A percentile compares a stretch with the other conserved stretches of the same genome.
phyloP scores from a whole-genome alignment of 2,113 vertebrate species.

The Bufo gargarizans region DNA sequence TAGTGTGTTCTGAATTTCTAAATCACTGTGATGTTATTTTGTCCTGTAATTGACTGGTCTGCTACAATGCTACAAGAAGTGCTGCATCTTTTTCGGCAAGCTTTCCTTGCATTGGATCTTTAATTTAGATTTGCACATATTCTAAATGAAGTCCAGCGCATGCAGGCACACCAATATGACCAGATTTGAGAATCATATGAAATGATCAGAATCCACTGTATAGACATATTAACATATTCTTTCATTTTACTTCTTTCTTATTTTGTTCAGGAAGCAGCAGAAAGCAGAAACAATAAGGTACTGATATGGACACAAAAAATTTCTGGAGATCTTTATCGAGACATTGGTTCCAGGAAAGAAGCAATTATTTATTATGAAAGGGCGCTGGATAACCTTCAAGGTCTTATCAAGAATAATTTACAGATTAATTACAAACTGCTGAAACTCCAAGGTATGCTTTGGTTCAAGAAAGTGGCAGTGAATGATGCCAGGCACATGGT shows the following conservation, averaged over 20 bases:
- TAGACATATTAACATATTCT: neutral
- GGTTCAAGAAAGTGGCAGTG: neutral
- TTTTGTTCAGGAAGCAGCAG: slow-evolving; percentile 31
- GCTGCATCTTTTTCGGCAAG: neutral
- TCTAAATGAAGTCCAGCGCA: neutral
- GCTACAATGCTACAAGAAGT: neutral
- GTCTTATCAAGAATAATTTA: neutral
- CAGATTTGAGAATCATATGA: neutral
- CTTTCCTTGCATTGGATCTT: neutral
- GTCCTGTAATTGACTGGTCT: neutral
- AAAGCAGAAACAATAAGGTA: slow-evolving; percentile 21
- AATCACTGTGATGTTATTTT: neutral
- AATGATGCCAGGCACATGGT: neutral
- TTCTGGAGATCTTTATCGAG: slow-evolving; percentile 43
- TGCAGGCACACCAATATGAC: neutral
- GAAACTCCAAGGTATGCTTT: slow-evolving; percentile 18
- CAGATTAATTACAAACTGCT: neutral
- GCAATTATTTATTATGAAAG: slow-evolving; percentile 51
- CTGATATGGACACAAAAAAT: slow-evolving; percentile 51
- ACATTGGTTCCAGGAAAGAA: slow-evolving; percentile 29
- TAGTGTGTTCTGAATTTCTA: too few relatives aligned
- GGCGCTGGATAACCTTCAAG: slow-evolving; percentile 30
- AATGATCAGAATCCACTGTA: neutral
- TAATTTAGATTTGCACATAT: too few relatives aligned
- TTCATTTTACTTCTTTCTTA: neutral